Conservation (phyloP, 2,888 invertebrate genomes). For the Sphaeridia pumilis region DNA sequence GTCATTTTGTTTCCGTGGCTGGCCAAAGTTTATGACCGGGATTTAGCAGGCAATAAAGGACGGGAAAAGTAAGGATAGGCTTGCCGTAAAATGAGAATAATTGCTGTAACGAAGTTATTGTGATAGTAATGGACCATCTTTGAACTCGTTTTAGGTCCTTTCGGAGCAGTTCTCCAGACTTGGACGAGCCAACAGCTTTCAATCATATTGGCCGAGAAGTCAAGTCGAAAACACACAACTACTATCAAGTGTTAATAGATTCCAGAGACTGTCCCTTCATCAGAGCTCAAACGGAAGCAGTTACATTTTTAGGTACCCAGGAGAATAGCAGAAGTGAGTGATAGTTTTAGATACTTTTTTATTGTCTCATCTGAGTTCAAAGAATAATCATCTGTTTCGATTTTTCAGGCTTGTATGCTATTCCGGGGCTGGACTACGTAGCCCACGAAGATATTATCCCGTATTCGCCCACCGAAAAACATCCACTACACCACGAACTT, state of each 20-base stretch:
- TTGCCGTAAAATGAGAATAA: background rate
- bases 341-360: constrained; percentile 1
- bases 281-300: constrained; percentile 95
- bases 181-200: constrained; percentile 36
- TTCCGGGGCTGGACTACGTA: constrained; percentile 95
- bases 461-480: constrained; percentile 73
- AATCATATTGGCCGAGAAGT: constrained; percentile 64
- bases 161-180: constrained; percentile 24
- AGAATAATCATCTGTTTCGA: background rate
- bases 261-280: constrained; percentile 93
- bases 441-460: constrained; percentile 96
- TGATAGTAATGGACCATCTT: background rate
- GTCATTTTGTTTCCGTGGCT: constrained; percentile 95
- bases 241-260: constrained; percentile 96
- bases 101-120: background rate
- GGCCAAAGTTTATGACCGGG: constrained; percentile 87
- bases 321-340: constrained; percentile 71
- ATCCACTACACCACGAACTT: constrained; percentile 86
- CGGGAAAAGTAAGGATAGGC: constrained; percentile 36
- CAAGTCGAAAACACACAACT: constrained; percentile 81
- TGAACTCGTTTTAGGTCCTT: constrained; percentile 7
- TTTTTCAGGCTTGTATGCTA: constrained; percentile 60
- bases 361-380: background rate
- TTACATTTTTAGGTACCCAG: constrained; percentile 91
- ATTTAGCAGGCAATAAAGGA: constrained; percentile 58